Evolutionary conservation across 2,888 invertebrate genomes (phyloP).

Genomic region (Orthosia cruda): DNA sequence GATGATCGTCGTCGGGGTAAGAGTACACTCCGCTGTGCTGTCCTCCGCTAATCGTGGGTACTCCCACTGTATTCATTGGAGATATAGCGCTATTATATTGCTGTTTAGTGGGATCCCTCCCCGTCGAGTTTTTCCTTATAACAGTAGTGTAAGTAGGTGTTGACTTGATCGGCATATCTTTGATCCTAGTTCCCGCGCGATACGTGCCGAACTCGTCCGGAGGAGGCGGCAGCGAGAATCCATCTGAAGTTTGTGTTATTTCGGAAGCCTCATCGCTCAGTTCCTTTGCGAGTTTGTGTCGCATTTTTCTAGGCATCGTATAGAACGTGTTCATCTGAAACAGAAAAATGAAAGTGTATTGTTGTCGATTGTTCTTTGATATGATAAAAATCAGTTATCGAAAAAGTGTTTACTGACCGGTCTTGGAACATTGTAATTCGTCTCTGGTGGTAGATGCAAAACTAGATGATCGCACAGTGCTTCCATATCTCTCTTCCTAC

Average conservation of each 20-base stretch:
- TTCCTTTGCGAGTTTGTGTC: conserved; percentile 83
- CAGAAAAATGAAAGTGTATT: neutral
- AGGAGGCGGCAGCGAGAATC: conserved; percentile 88
- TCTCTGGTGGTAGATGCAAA: conserved; percentile 85
- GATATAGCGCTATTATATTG: conserved; percentile 80
- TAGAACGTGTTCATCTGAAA: conserved; percentile 89
- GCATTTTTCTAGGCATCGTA: conserved; percentile 88
- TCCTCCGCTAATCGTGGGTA: conserved; percentile 83
- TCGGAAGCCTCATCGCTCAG: conserved; percentile 87
- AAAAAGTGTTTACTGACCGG: conserved; percentile 77
- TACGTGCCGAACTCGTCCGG: conserved; percentile 88
- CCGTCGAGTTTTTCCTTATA: conserved; percentile 78
- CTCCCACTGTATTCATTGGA: conserved; percentile 86
- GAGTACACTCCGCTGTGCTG: conserved; percentile 81
- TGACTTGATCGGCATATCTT: conserved; percentile 83
- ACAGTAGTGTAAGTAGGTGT: conserved; percentile 85
- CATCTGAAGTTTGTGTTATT: conserved; percentile 87
- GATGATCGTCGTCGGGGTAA: conserved; percentile 83
- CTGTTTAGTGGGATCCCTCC: conserved; percentile 78
- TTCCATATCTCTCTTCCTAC: conserved; percentile 85
- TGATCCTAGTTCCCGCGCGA: conserved; percentile 84
- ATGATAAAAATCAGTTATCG: neutral
- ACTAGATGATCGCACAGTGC: conserved; percentile 86
- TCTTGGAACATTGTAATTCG: conserved; percentile 83
- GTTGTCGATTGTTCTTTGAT: neutral